A percentile compares a stretch with the other conserved stretches of the same genome.
phyloP scores from a whole-genome alignment of 2,797 vertebrate genomes.

The Antennarius maculatus region DNA sequence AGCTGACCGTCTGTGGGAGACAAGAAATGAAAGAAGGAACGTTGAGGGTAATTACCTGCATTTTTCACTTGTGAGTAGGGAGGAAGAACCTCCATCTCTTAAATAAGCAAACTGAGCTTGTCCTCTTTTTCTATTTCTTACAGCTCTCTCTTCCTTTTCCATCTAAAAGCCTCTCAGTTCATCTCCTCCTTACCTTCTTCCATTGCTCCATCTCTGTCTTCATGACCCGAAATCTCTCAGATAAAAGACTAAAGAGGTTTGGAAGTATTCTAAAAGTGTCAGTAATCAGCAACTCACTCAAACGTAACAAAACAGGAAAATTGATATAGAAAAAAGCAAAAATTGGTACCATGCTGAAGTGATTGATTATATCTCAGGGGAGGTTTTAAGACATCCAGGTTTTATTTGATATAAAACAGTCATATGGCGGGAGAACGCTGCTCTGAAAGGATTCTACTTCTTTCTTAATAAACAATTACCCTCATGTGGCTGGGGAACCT shows the following conservation, averaged over 20 bases:
- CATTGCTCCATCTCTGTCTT: constrained; percentile 23
- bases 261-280: constrained; percentile 10
- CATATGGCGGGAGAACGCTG: constrained; percentile 48
- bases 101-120: too few species aligned
- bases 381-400: constrained; percentile 47
- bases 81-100: too few species aligned
- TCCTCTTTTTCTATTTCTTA: constrained; percentile 19
- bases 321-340: constrained; percentile 22
- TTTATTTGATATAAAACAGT: constrained; percentile 59
- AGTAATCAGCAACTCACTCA: constrained; percentile 6
- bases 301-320: constrained; percentile 22
- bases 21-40: background rate
- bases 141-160: constrained; percentile 2
- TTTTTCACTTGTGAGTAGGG: too few species aligned
- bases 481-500: constrained; percentile 56
- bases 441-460: constrained; percentile 42
- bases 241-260: too few species aligned
- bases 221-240: background rate
- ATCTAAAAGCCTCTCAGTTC: constrained; percentile 22
- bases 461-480: constrained; percentile 67
- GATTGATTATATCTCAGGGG: constrained; percentile 44
- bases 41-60: too few species aligned
- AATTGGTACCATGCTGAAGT: constrained; percentile 13
- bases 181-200: constrained; percentile 42
- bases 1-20: constrained; percentile 76